Evolutionary conservation across 2,797 vertebrate species (phyloP), one percentile per base, ranked within the genome.

Genomic region (Choloepus didactylus): DNA sequence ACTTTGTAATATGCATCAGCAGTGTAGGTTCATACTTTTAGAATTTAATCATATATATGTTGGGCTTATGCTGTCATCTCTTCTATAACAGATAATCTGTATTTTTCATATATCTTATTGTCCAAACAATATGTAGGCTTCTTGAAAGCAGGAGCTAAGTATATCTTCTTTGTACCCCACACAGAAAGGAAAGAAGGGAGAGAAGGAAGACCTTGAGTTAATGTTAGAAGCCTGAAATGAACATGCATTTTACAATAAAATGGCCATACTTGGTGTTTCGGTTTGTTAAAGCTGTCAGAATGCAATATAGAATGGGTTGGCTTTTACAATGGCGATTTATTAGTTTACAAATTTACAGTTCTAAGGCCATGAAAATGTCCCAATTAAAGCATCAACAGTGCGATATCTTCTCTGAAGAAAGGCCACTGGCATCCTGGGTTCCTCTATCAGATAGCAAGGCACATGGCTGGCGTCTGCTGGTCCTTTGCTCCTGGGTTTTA

Each of bases 101-200:
- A 64, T n/a, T 89, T 93, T 83, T 70, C 46, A 27, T 75, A 69
- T 85, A 35, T 87, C 70, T 95, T 62, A 79, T 85, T 51, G 87
- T 70, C 80, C n/a, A 51, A 93, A 70, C 93, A 93, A 59, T 64
- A 35, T 29, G 2, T 87, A 49, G 67, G 59, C 73, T 89, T 88
- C 80, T 54, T 89, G 76, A 97, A 96, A 89, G 91, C 44, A 83
- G 81, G 66, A 96, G 80, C 8, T 66, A 44, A 82, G 27, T 77
- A 9, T 72, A 66, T 35, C 54, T 75, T 76, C 49, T 93, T 93
- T 49, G 69, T 62, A 75, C 46, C 51, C 73, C 89, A 87, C 9
- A 8, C 25, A 27, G n/a, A 79, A 69, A 35, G 38, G 46, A 25
- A 29, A 70, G 87, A 60, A 44, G 56, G 14, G 29, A 72, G 46